Base-by-base conservation (phyloP, 2,113 vertebrate genomes). In the Gymnogyps californianus region DNA sequence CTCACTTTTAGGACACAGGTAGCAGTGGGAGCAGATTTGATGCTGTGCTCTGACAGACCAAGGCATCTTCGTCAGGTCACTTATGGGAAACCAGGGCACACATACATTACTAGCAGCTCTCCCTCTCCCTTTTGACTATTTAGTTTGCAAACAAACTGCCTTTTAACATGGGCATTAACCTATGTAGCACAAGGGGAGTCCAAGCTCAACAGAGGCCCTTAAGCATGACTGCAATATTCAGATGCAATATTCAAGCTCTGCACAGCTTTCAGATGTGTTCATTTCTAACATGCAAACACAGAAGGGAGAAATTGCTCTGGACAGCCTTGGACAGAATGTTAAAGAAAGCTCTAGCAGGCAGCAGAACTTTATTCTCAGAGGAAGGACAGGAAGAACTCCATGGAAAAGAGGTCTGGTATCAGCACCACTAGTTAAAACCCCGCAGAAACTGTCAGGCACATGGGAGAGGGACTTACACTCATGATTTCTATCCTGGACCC, bases 391-490 rank as follows among this genome's bases (percentile, higher is more conserved):
- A 95, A 91, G 11, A 85, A 40, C 9, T 64, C 67, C 38, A 47
- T 4, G 13, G 65, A 71, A 82, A 42, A 76, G 34, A 79, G 20
- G 7, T 26, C 24, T 49, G 34, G 28, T 78, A 78, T 49, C n/a
- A 66, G 61, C 28, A 75, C 15, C 11, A 22, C 13, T n/a, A 36
- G n/a, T 74, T 58, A 75, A 89, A 81, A 69, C 13, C 19, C 25
- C 0, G 0, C 15, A 91, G 51, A 58, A 72, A 69, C 36, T 0
- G 3, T 47, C 38, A 90, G 65, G 52, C 14, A 9, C 0, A 0
- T 10, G 13, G 11, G 6, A 91, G 16, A 44, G 6, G 16, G 32
- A 64, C 29, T 36, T 36, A 36, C 16, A 44, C 40, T 59, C 16
- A n/a, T 14, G 10, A 47, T 29, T 69, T 42, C 47, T 64, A 40